Conservation (phyloP, 2,797 vertebrate genomes). For the Knipowitschia caucasica region DNA sequence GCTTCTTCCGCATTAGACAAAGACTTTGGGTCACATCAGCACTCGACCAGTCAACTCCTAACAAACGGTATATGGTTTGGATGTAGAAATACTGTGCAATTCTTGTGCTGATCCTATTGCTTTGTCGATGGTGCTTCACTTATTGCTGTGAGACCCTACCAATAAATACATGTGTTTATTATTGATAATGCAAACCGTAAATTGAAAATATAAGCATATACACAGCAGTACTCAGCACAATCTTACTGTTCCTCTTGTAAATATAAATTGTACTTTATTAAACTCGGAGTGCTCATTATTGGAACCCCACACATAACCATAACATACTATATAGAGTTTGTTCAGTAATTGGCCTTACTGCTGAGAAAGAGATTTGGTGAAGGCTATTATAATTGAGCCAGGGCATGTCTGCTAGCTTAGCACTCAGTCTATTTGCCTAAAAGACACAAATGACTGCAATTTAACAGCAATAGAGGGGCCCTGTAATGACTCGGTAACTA, state of each 20-base stretch:
- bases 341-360: constrained; percentile 50
- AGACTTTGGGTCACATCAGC: too few species aligned
- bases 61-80: too few species aligned
- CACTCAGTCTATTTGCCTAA: constrained; percentile 59
- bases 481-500: constrained; percentile 58
- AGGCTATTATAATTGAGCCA: constrained; percentile 59
- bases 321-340: constrained; percentile 19
- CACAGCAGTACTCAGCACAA: neutral
- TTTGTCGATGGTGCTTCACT: too few species aligned
- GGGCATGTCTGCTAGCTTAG: constrained; percentile 53
- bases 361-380: constrained; percentile 58
- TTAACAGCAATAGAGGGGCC: constrained; percentile 53
- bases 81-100: too few species aligned
- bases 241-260: neutral
- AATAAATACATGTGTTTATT: too few species aligned
- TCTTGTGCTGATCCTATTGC: too few species aligned
- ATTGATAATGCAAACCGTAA: too few species aligned
- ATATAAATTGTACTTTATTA: neutral
- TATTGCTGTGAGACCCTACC: too few species aligned
- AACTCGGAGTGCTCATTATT: constrained; percentile 19
- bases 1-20: too few species aligned
- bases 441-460: constrained; percentile 68
- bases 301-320: constrained; percentile 4
- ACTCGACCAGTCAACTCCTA: too few species aligned
- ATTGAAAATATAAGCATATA: too few species aligned